Conservation (phyloP, 2,888 invertebrate genomes). For the Megamerina dolium region DNA sequence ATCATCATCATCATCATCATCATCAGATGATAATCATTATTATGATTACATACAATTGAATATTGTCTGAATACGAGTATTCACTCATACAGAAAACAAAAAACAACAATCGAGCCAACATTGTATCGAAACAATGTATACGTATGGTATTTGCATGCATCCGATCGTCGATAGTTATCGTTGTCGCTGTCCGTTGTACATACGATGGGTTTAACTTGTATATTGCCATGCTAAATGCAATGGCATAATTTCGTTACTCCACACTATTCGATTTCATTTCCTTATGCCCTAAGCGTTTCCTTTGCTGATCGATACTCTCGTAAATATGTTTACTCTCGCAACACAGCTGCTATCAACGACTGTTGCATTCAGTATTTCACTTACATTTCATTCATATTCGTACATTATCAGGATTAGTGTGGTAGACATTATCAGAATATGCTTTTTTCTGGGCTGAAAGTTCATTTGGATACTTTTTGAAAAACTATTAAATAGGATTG, state of each 20-base stretch:
- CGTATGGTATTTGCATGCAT: constrained; percentile 8
- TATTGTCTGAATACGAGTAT: not conserved
- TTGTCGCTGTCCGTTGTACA: not conserved
- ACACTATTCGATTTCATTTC: constrained; percentile 16
- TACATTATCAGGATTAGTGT: no score
- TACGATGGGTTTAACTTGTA: not conserved
- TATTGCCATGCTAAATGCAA: constrained; percentile 9
- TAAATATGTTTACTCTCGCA: not conserved
- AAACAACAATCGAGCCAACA: not conserved
- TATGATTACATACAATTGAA: not conserved
- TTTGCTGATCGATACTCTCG: not conserved
- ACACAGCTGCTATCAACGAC: no score
- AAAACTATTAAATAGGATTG: no score
- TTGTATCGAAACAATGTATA: not conserved
- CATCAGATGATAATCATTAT: not conserved
- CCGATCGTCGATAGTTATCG: no score
- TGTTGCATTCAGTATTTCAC: no score
- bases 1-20: constrained; percentile 4
- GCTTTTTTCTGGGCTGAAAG: no score
- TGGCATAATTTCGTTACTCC: constrained; percentile 19
- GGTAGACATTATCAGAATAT: no score
- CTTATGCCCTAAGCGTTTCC: constrained; percentile 11
- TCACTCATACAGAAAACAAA: no score
- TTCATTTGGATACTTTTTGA: no score
- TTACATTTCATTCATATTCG: no score